Evolutionary conservation across 2,113 vertebrate species (phyloP).

Genomic region (Antechinus flavipes): DNA sequence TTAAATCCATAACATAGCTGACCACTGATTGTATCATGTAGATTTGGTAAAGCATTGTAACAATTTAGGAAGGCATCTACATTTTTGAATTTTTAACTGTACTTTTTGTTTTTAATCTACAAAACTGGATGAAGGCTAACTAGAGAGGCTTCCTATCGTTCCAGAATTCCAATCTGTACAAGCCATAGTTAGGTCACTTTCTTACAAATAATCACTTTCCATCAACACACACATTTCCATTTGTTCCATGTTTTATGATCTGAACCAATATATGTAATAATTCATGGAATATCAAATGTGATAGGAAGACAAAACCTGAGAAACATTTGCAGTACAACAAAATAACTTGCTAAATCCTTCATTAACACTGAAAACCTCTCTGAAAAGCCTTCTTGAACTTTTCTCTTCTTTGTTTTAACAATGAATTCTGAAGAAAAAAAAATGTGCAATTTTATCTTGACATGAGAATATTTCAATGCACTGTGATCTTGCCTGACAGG

Average conservation of each 20-base stretch:
- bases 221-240: conserved; percentile 58
- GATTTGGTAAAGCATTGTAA: conserved; percentile 93
- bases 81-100: conserved; percentile 85
- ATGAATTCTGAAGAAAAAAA: conserved; percentile 81
- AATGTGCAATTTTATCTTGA: conserved; percentile 84
- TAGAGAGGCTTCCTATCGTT: conserved; percentile 86
- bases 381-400: conserved; percentile 86
- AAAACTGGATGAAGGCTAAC: conserved; percentile 88
- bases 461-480: conserved; percentile 83
- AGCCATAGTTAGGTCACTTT: conserved; percentile 66
- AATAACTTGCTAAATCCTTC: conserved; percentile 86
- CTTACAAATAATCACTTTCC: conserved; percentile 77
- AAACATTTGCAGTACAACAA: conserved; percentile 93
- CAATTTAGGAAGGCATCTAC: conserved; percentile 91
- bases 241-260: conserved; percentile 72
- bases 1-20: conserved; percentile 89
- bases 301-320: conserved; percentile 98
- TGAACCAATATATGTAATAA: conserved; percentile 76
- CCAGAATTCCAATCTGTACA: conserved; percentile 79
- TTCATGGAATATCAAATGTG: conserved; percentile 86
- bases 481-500: conserved; percentile 85
- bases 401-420: conserved; percentile 83
- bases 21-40: conserved; percentile 86
- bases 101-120: conserved; percentile 83
- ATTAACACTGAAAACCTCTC: conserved; percentile 85